A percentile compares a stretch with the other conserved stretches of the same genome.
Conservation (phyloP, 2,113 vertebrate genomes). For the Ahaetulla prasina region DNA sequence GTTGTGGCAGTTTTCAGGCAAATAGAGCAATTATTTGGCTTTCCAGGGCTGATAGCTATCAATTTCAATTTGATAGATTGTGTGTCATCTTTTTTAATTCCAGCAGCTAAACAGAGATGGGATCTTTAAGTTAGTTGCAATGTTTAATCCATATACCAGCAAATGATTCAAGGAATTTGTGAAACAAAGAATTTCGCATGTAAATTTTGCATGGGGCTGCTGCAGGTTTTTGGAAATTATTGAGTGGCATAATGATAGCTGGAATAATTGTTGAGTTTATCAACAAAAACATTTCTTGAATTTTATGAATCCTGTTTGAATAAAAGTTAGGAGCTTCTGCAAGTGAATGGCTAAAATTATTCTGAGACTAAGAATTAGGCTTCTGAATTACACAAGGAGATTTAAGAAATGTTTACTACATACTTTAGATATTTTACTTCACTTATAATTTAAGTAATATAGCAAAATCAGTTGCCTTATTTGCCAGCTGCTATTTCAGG, state of each 20-base stretch:
- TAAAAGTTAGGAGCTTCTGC: background rate
- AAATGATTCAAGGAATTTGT: background rate
- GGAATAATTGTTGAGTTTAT: background rate
- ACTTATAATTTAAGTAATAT: background rate
- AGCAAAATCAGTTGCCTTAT: background rate
- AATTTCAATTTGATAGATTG: background rate
- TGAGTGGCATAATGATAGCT: background rate
- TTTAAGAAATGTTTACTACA: background rate
- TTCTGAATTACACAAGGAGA: background rate
- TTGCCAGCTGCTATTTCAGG: background rate
- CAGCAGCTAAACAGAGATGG: background rate
- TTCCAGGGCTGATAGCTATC: background rate
- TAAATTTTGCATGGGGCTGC: background rate
- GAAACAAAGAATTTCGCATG: accelerated
- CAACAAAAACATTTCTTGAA: background rate
- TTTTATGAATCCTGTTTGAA: background rate
- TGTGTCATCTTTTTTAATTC: background rate
- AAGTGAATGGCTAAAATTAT: background rate
- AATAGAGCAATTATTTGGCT: background rate
- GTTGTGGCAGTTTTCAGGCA: background rate
- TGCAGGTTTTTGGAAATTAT: accelerated
- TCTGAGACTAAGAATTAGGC: background rate
- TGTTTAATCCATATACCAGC: background rate
- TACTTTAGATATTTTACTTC: background rate
- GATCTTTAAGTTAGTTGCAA: accelerated